Percentiles rank a stretch among this genome's conserved stretches.
Conservation (phyloP, 2,113 vertebrate genomes). For the Phylloscopus whistleri region DNA sequence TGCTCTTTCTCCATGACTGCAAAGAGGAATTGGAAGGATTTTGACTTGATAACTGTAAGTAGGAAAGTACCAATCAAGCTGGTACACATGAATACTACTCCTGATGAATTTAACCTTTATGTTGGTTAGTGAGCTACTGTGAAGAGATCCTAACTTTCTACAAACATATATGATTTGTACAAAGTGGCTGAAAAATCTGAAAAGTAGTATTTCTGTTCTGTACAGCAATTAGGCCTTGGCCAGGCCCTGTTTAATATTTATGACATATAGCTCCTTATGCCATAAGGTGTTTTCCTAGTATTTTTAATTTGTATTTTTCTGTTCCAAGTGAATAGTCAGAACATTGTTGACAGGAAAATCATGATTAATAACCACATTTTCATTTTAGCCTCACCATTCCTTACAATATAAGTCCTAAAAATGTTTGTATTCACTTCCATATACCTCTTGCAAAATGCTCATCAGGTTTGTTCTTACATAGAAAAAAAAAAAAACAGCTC, state of each 20-base stretch:
- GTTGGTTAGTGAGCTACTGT: background rate
- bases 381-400: background rate
- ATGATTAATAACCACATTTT: background rate
- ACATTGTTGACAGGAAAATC: background rate
- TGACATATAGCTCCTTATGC: background rate
- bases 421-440: background rate
- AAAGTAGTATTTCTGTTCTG: background rate
- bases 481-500: fast-evolving
- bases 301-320: background rate
- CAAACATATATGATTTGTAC: background rate
- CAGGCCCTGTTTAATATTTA: background rate
- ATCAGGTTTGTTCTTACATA: background rate
- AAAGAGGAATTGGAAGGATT: background rate
- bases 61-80: background rate
- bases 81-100: background rate
- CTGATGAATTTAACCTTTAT: background rate
- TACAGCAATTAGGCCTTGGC: background rate
- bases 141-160: background rate
- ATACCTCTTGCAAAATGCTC: background rate
- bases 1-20: fast-evolving
- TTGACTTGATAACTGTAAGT: background rate
- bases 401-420: background rate
- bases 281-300: background rate
- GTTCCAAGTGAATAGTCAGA: background rate
- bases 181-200: background rate